Percentiles rank a stretch among this genome's conserved stretches.
phyloP scores from a whole-genome alignment of 2,797 vertebrate species.

The Spatula versicolor region DNA sequence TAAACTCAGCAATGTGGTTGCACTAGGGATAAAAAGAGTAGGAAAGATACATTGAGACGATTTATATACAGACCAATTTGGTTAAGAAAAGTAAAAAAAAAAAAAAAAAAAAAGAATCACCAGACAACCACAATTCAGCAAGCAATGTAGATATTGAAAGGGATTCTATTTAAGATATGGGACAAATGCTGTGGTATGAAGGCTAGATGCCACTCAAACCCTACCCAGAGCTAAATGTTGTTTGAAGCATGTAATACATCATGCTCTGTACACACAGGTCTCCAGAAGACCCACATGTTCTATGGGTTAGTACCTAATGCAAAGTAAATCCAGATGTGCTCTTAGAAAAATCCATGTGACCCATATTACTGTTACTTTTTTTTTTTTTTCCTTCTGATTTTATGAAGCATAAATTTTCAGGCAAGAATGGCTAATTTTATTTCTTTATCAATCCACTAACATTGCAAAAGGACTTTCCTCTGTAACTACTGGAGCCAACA shows the following conservation, averaged over 20 bases:
- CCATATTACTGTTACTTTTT: neutral
- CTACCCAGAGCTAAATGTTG: neutral
- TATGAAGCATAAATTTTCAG: neutral
- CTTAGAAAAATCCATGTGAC: neutral
- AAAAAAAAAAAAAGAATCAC: neutral
- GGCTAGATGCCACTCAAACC: neutral
- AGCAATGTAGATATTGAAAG: neutral
- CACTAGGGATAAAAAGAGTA: neutral
- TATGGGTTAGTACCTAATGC: neutral
- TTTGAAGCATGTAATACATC: neutral
- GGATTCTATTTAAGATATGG: neutral
- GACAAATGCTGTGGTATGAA: neutral
- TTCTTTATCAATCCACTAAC: neutral
- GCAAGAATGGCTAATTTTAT: neutral
- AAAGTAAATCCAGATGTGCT: neutral
- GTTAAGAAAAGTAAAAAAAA: neutral
- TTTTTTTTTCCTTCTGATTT: neutral
- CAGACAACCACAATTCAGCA: neutral
- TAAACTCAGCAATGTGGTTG: neutral
- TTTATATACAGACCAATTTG: neutral
- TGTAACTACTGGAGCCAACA: neutral
- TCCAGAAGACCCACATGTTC: neutral
- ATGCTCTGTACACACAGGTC: neutral
- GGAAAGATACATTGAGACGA: neutral
- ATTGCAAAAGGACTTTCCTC: neutral